Evolutionary conservation across 2,113 vertebrate genomes (phyloP).

Genomic region (Otolemur garnettii): DNA sequence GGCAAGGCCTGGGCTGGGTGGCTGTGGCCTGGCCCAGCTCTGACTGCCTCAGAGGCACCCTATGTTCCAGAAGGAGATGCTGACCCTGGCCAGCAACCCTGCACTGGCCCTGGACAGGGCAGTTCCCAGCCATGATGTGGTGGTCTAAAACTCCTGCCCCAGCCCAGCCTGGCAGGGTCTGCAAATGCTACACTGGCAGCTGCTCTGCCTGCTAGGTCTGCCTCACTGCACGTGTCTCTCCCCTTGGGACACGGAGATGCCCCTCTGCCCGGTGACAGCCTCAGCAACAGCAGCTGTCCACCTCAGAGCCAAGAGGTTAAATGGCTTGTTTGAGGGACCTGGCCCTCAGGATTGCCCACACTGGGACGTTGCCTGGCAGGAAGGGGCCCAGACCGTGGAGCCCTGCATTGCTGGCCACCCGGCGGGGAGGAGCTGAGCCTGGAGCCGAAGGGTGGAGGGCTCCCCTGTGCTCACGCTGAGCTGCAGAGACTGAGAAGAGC

Average conservation of each 20-base stretch:
- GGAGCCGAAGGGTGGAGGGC: no score
- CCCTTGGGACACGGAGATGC: neutral
- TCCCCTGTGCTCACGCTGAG: no score
- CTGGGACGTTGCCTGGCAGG: accelerated
- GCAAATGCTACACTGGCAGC: no score
- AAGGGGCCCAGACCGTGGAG: no score
- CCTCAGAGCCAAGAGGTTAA: neutral
- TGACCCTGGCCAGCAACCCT: neutral
- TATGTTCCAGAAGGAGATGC: neutral
- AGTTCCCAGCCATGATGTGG: neutral
- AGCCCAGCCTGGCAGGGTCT: neutral
- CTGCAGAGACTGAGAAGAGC: no score
- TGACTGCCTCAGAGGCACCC: no score
- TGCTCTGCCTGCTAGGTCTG: accelerated
- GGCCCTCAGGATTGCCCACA: accelerated
- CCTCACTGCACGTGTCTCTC: accelerated
- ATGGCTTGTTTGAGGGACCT: neutral
- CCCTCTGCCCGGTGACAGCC: neutral
- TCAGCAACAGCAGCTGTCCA: no score
- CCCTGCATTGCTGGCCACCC: no score
- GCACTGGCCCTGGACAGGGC: neutral
- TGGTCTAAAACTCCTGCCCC: neutral
- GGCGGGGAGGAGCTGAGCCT: no score
- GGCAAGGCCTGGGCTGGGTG: neutral
- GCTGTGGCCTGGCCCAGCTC: neutral